These are phyloP conservation scores for Hydrolagus colliei DNA, from an alignment of 2,797 vertebrate species.

Conservation along the genomic window DNA sequence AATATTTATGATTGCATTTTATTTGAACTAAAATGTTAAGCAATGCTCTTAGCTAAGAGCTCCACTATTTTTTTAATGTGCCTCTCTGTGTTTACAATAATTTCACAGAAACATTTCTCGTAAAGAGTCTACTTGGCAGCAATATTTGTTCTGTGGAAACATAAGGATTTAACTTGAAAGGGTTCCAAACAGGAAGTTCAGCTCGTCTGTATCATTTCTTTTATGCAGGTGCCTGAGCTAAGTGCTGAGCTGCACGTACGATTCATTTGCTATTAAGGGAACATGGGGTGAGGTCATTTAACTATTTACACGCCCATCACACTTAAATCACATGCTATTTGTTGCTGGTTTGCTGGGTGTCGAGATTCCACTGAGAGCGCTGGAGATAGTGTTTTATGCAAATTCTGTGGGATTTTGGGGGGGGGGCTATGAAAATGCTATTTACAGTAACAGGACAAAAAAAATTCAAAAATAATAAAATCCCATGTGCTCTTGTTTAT, in stretches of 20 bases:
- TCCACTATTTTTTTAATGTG: too few relatives aligned
- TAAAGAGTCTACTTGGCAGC: not conserved
- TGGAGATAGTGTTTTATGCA: not conserved
- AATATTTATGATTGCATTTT: not conserved
- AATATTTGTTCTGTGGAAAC: not conserved
- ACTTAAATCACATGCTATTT: not conserved
- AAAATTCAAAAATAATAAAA: not conserved
- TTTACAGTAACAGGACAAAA: not conserved
- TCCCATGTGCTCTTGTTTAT: not conserved
- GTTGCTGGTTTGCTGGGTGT: not conserved
- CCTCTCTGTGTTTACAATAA: not conserved
- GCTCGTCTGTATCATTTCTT: not conserved
- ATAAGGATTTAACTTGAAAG: not conserved
- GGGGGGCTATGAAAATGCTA: not conserved
- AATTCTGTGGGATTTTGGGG: not conserved
- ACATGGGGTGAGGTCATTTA: slow-evolving; percentile 1
- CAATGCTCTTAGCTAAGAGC: not conserved
- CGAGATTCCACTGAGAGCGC: not conserved
- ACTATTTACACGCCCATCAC: not conserved
- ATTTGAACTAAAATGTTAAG: not conserved
- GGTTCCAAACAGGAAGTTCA: slow-evolving; percentile 3
- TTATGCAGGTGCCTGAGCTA: not conserved
- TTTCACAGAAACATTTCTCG: not conserved
- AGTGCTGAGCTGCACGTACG: not conserved
- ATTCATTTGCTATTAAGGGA: not conserved